Percentiles rank a stretch among this genome's conserved stretches.
These are phyloP conservation scores for Nudaria mundana DNA, from an alignment of 2,888 invertebrate genomes.

Conservation along the genomic window DNA sequence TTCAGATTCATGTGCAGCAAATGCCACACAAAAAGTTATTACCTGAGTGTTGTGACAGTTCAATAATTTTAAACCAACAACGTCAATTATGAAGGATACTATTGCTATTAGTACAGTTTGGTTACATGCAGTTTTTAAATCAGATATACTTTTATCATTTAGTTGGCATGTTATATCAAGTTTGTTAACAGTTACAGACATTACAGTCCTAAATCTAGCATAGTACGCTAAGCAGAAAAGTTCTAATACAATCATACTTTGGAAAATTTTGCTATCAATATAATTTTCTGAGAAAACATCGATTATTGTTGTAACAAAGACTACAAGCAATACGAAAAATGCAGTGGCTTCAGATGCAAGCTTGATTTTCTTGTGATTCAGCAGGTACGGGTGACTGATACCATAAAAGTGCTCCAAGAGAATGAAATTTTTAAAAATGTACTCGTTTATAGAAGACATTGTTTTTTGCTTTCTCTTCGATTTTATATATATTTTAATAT, in stretches of 20 bases:
- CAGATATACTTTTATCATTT: conserved; percentile 25
- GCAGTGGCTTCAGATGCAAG: conserved; percentile 39
- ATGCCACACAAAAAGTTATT: conserved; percentile 34
- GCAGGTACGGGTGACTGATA: conserved; percentile 49
- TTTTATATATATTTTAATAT: background rate
- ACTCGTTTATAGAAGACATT: background rate
- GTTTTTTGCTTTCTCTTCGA: background rate
- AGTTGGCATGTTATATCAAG: conserved; percentile 47
- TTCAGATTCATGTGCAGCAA: conserved; percentile 55
- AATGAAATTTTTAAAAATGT: conserved; percentile 35
- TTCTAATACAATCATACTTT: conserved; percentile 32
- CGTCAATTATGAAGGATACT: conserved; percentile 38
- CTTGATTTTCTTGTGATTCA: conserved; percentile 25
- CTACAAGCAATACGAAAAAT: conserved; percentile 10
- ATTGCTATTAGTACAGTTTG: conserved; percentile 22
- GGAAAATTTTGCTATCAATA: conserved; percentile 24
- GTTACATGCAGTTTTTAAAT: conserved; percentile 20
- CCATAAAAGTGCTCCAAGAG: conserved; percentile 47
- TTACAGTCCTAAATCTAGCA: conserved; percentile 28
- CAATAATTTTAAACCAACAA: conserved; percentile 31
- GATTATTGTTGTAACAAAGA: conserved; percentile 18
- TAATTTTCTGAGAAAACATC: conserved; percentile 27
- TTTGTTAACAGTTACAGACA: conserved; percentile 35
- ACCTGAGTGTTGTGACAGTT: conserved; percentile 20
- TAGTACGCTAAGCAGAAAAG: conserved; percentile 25